Percentiles rank a stretch among this genome's conserved stretches.
Conservation (phyloP, 2,113 vertebrate species). For the Butorides virescens region DNA sequence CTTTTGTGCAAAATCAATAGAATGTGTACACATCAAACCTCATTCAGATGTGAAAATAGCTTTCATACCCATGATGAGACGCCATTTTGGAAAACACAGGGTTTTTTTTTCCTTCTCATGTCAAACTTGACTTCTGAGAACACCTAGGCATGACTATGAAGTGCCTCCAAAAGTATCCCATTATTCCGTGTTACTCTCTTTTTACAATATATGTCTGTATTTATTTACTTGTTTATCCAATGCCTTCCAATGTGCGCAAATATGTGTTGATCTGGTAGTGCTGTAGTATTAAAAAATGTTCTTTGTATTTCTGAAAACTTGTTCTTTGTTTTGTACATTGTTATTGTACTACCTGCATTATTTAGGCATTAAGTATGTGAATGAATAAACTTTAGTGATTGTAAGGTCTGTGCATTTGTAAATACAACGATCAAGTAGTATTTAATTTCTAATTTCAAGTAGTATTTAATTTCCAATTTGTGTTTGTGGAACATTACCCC, state of each 20-base stretch:
- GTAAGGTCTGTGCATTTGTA: background rate
- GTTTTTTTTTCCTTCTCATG: background rate
- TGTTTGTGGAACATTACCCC: background rate
- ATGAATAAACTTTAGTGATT: background rate
- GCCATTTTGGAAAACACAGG: background rate
- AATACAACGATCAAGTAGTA: background rate
- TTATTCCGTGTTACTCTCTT: background rate
- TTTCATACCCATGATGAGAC: background rate
- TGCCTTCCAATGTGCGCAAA: background rate
- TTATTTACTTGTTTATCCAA: background rate
- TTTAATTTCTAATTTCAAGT: background rate
- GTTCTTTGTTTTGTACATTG: background rate
- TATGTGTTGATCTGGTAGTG: background rate
- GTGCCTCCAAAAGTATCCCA: background rate
- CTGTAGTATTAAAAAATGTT: background rate
- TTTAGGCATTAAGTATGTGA: background rate
- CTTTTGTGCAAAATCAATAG: constrained; percentile 18
- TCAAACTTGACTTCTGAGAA: background rate
- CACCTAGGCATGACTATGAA: background rate
- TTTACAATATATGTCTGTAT: background rate
- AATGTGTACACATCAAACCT: background rate
- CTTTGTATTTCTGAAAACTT: background rate
- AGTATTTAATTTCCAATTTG: background rate
- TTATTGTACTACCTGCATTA: background rate
- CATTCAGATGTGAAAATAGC: background rate